Percentiles rank a stretch among this genome's conserved stretches.
Conservation (phyloP, 2,113 vertebrate species). For the Ginglymostoma cirratum region DNA sequence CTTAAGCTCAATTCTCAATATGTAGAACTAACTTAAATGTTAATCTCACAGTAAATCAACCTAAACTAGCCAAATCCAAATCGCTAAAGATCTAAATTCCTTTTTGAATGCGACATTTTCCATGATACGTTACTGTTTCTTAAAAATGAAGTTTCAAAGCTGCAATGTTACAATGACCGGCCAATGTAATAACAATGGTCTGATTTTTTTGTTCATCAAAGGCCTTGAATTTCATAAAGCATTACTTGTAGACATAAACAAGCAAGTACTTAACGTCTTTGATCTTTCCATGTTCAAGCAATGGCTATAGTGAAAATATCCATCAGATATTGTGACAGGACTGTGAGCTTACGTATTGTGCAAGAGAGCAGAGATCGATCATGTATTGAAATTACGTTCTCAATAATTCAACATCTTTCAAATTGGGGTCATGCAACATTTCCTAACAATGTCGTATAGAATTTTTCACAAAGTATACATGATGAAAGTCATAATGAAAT, state of each 20-base stretch:
- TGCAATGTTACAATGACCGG: not conserved
- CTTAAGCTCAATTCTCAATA: not conserved
- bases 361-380: not conserved
- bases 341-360: not conserved
- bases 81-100: not conserved
- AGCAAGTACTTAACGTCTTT: not conserved
- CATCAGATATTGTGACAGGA: not conserved
- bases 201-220: not conserved
- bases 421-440: constrained; percentile 29
- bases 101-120: not conserved
- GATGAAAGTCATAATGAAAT: constrained; percentile 29
- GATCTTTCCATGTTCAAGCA: not conserved
- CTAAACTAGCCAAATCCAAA: not conserved
- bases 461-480: constrained; percentile 13
- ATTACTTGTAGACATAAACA: not conserved
- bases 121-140: not conserved
- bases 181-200: not conserved
- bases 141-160: not conserved
- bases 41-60: not conserved
- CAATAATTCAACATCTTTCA: constrained; percentile 24
- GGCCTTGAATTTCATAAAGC: not conserved
- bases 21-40: not conserved
- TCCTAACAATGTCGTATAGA: not conserved
- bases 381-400: constrained; percentile 20
- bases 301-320: not conserved